These are phyloP conservation scores for Pelusios castaneus DNA, from an alignment of 2,113 vertebrate genomes.

Conservation along the genomic window DNA sequence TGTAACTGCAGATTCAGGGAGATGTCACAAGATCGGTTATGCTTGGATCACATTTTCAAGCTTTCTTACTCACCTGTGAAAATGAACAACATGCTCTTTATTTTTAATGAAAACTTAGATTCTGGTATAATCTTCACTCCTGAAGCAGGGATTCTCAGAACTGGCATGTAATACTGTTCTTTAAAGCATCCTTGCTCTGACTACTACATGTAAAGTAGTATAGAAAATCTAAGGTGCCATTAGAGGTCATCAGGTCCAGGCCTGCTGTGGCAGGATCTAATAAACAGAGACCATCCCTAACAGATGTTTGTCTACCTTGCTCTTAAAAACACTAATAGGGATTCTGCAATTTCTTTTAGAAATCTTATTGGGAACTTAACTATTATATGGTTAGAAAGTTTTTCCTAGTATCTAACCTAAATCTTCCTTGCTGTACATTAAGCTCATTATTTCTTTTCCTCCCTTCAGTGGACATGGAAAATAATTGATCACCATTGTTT, in stretches of 20 bases:
- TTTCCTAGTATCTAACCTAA: background rate
- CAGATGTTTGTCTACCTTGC: background rate
- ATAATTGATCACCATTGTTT: background rate
- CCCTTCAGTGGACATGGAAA: background rate
- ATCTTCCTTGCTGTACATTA: background rate
- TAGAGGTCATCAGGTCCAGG: background rate
- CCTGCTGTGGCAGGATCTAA: background rate
- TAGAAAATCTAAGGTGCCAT: background rate
- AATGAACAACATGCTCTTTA: background rate
- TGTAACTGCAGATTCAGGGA: background rate
- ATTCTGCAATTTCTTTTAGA: background rate
- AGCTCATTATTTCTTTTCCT: background rate
- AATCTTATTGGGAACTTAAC: background rate
- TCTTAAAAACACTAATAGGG: background rate
- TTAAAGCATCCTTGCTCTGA: background rate
- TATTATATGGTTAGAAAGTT: background rate
- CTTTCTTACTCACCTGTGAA: background rate
- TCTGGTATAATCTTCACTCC: background rate
- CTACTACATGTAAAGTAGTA: background rate
- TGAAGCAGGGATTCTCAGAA: background rate
- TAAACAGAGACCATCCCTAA: background rate
- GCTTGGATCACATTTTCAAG: background rate
- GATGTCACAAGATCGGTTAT: background rate
- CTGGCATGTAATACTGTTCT: background rate
- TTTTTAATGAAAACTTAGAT: background rate